These are phyloP conservation scores for Perdix hodgsoniae DNA, from an alignment of 2,797 vertebrate species.

Conservation along the genomic window DNA sequence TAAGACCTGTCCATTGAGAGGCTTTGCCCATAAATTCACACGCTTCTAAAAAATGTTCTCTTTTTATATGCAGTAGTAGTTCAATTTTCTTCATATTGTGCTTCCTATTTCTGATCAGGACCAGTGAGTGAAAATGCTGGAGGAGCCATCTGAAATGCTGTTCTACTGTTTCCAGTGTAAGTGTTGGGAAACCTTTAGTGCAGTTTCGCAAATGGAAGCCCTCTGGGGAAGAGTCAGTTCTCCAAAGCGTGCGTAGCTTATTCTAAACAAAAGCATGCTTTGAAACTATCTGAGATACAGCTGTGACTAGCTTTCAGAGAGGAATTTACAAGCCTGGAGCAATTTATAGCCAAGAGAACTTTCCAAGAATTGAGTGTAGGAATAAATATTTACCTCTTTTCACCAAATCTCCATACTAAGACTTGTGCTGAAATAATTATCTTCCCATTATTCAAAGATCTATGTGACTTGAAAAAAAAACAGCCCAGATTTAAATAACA, in stretches of 20 bases:
- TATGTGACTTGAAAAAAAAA: not conserved
- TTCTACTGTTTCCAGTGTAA: not conserved
- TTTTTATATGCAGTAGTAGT: not conserved
- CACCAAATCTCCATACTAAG: not conserved
- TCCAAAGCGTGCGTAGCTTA: not conserved
- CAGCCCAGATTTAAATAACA: slow-evolving; percentile 1
- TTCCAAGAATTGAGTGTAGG: slow-evolving; percentile 54
- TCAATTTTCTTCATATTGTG: not conserved
- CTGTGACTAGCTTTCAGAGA: slow-evolving; percentile 10
- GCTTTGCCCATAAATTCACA: not conserved
- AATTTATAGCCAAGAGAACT: slow-evolving; percentile 7
- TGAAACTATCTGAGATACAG: slow-evolving; percentile 13
- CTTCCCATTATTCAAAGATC: slow-evolving; percentile 17
- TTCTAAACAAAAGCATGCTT: not conserved
- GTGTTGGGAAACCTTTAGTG: not conserved
- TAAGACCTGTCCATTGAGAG: not conserved
- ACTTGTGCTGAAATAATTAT: slow-evolving; percentile 37
- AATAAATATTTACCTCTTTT: slow-evolving; percentile 44
- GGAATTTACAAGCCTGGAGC: slow-evolving; percentile 42
- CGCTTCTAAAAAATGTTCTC: not conserved
- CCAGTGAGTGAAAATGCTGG: not conserved
- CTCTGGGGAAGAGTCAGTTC: not conserved
- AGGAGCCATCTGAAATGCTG: not conserved
- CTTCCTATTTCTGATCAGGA: not conserved
- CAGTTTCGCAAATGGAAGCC: not conserved